phyloP scores from a whole-genome alignment of 2,797 vertebrate species.

The Lacerta bilineata region DNA sequence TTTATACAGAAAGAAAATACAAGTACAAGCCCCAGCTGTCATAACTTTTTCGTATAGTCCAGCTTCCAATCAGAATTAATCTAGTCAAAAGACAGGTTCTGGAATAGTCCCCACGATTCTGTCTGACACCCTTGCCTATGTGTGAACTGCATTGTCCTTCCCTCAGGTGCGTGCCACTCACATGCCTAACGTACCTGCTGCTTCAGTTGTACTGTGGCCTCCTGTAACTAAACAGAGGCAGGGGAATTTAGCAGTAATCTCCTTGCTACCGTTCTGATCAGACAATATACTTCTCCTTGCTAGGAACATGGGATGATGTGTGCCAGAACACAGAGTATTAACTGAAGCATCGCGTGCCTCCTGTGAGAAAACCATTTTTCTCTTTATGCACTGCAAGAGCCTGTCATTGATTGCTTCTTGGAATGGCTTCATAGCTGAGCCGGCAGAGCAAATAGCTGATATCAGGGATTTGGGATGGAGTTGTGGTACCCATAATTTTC shows the following conservation, averaged over 20 bases:
- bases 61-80: no score
- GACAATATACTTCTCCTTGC: background rate
- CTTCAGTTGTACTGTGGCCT: background rate
- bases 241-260: background rate
- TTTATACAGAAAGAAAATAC: no score
- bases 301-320: background rate
- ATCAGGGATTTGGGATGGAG: background rate
- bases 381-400: background rate
- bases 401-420: conserved; percentile 12
- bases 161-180: no score
- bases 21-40: no score
- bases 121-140: no score
- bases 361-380: background rate
- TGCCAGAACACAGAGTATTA: background rate
- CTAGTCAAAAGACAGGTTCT: no score
- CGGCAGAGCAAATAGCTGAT: conserved; percentile 10
- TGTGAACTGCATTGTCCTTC: no score
- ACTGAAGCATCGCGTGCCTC: background rate
- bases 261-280: background rate
- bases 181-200: background rate
- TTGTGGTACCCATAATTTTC: background rate
- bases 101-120: no score
- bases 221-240: background rate
- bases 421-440: conserved; percentile 24
- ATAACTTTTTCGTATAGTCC: no score